Evolutionary conservation across 37 sponge, comb jelly and placozoan species (phyloP).

Genomic region (Theonella swinhoei): DNA sequence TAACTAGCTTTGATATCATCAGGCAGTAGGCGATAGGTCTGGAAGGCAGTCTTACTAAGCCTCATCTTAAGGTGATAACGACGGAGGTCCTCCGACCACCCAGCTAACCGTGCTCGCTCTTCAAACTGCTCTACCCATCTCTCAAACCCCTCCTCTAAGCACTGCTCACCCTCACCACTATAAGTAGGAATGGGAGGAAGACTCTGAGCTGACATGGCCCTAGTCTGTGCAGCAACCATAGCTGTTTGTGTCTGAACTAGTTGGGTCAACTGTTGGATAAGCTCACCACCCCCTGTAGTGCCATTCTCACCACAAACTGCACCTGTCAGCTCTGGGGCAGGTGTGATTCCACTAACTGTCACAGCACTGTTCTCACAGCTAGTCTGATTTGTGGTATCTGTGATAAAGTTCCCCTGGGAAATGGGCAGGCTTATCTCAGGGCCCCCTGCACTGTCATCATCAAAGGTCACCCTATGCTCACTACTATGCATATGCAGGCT

Average conservation of each 20-base stretch:
- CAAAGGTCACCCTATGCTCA: too few species aligned
- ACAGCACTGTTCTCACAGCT: too few species aligned
- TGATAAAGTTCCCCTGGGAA: too few species aligned
- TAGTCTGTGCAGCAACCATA: conserved; percentile 19
- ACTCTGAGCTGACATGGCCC: conserved; percentile 6
- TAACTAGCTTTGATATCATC: conserved; percentile 9
- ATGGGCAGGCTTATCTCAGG: not conserved
- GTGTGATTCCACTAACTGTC: too few species aligned
- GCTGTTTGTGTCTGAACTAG: conserved; percentile 11
- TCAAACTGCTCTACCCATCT: conserved; percentile 20
- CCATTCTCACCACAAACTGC: not conserved
- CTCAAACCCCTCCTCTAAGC: conserved; percentile 8
- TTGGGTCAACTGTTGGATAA: conserved; percentile 14
- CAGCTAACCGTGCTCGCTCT: not conserved
- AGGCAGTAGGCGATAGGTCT: conserved; percentile 7
- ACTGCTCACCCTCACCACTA: conserved; percentile 20
- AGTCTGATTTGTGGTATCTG: too few species aligned
- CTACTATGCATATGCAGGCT: not conserved
- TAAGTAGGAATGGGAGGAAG: not conserved
- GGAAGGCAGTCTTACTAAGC: not conserved
- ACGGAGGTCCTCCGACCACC: conserved; percentile 16
- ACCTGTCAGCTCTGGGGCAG: not conserved
- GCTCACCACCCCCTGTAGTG: not conserved
- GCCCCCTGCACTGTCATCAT: not conserved
- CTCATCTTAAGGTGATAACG: conserved; percentile 1